Conservation (phyloP, 2,888 invertebrate genomes). For the Campoletis raptor region DNA sequence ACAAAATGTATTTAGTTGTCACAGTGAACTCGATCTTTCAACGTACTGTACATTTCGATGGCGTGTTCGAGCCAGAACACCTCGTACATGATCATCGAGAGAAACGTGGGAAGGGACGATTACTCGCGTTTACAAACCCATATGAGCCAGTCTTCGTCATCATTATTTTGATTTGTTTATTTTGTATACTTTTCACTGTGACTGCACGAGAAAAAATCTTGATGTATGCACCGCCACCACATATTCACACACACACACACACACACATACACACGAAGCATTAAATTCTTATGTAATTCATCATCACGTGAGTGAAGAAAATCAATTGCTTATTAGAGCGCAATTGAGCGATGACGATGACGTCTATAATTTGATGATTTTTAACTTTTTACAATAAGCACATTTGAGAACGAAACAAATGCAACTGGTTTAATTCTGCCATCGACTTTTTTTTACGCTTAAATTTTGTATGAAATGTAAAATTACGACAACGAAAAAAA, state of each 20-base stretch:
- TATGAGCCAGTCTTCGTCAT: conserved; percentile 45
- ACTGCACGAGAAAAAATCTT: not conserved
- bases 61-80: not conserved
- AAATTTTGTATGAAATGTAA: not conserved
- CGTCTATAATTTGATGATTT: not conserved
- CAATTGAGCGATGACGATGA: not conserved
- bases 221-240: not conserved
- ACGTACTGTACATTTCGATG: not conserved
- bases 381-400: not conserved
- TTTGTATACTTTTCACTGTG: conserved; percentile 7
- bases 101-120: conserved; percentile 44
- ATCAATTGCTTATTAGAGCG: conserved; percentile 57
- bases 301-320: conserved; percentile 32
- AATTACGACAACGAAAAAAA: too few relatives aligned
- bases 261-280: not conserved
- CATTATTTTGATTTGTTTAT: conserved; percentile 26
- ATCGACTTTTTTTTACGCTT: not conserved
- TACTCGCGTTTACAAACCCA: conserved; percentile 66
- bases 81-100: not conserved
- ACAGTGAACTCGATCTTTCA: too few relatives aligned
- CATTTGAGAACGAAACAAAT: not conserved
- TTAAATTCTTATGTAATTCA: not conserved
- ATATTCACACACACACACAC: not conserved
- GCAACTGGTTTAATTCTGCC: too few relatives aligned
- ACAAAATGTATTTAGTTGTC: too few relatives aligned